These are phyloP conservation scores for Vipera latastei DNA, from an alignment of 2,797 vertebrate species.

Conservation along the genomic window DNA sequence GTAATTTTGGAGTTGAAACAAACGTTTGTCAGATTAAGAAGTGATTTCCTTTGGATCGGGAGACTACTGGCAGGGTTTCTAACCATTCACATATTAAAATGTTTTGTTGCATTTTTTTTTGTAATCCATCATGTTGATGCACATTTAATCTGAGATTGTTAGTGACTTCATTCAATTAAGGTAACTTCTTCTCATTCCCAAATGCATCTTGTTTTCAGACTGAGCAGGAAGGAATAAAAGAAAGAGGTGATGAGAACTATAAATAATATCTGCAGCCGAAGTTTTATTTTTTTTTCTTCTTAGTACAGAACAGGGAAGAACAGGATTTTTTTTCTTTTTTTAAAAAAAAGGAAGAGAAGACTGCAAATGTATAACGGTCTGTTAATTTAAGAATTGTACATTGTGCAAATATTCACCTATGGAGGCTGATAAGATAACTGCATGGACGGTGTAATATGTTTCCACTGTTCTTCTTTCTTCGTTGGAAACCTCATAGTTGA, in stretches of 20 bases:
- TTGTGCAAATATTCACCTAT: background rate
- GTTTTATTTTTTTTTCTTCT: conserved; percentile 50
- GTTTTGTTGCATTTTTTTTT: conserved; percentile 31
- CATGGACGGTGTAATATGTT: background rate
- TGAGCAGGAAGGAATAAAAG: conserved; percentile 61
- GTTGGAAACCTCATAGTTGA: background rate
- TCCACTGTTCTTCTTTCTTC: background rate
- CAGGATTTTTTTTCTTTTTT: background rate
- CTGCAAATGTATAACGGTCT: conserved; percentile 7
- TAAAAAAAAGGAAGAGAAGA: background rate
- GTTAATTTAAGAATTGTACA: conserved; percentile 50
- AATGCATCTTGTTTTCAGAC: conserved; percentile 61
- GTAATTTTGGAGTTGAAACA: conserved; percentile 79
- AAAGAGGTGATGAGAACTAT: conserved; percentile 68
- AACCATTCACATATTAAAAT: conserved; percentile 63
- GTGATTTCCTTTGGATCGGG: conserved; percentile 86
- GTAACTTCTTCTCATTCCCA: conserved; percentile 66
- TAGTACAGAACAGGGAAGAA: conserved; percentile 44
- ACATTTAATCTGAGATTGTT: conserved; percentile 33
- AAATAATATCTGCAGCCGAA: conserved; percentile 69
- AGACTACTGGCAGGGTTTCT: conserved; percentile 67
- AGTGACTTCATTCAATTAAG: conserved; percentile 42
- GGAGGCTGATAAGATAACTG: background rate
- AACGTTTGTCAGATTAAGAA: conserved; percentile 91
- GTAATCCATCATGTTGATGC: background rate